Conservation (phyloP, 2,888 invertebrate genomes). For the Orthosia gracilis region DNA sequence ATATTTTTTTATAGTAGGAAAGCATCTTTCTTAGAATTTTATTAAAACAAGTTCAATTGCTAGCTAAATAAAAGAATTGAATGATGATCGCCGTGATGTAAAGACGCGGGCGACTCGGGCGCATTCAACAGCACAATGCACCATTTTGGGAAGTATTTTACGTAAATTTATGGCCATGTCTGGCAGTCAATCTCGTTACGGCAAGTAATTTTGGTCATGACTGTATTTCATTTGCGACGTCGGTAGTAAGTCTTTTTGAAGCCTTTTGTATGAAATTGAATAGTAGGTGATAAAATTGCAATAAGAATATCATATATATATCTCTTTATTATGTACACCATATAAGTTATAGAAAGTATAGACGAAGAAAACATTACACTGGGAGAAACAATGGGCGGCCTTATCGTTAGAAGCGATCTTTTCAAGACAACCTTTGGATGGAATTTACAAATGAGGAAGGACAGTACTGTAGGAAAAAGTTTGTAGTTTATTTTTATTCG, state of each 20-base stretch:
- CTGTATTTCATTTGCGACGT: slow-evolving; percentile 25
- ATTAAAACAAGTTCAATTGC: too few species aligned
- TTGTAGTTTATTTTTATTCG: background rate
- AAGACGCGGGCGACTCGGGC: slow-evolving; percentile 56
- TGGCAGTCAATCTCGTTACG: slow-evolving; percentile 47
- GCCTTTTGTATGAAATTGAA: background rate
- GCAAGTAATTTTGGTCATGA: slow-evolving; percentile 28
- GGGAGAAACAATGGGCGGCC: too few species aligned
- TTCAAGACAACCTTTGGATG: too few species aligned
- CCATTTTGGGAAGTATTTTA: slow-evolving; percentile 65
- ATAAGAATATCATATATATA: too few species aligned
- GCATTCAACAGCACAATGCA: slow-evolving; percentile 71
- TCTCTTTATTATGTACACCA: too few species aligned
- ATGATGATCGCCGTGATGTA: slow-evolving; percentile 54
- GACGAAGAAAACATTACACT: too few species aligned
- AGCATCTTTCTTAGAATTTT: too few species aligned
- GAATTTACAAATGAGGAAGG: too few species aligned
- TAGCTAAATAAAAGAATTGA: slow-evolving; percentile 32
- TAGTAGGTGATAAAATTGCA: background rate
- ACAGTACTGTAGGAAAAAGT: too few species aligned
- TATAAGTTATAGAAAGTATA: too few species aligned
- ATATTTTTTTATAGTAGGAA: too few species aligned
- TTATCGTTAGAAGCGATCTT: too few species aligned
- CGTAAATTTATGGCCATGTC: slow-evolving; percentile 56
- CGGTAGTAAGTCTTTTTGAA: background rate